These are phyloP conservation scores for Octopus sinensis DNA, from an alignment of 1,140 invertebrate genomes.

Conservation along the genomic window DNA sequence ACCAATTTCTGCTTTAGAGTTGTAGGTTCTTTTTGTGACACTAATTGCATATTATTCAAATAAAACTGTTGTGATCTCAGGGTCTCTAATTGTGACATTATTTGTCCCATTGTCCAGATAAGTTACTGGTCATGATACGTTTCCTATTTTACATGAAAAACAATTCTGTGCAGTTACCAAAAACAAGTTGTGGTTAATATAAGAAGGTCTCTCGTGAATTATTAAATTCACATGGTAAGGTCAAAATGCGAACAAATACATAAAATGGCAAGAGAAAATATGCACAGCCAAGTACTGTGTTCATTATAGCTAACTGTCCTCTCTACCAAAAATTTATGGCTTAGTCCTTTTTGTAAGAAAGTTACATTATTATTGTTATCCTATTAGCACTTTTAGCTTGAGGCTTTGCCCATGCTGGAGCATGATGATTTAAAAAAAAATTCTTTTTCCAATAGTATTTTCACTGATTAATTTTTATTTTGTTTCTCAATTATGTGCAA, in stretches of 20 bases:
- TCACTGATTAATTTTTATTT: neutral
- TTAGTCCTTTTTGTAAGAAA: neutral
- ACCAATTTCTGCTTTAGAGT: too few species aligned
- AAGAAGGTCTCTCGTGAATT: neutral
- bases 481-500: neutral
- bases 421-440: neutral
- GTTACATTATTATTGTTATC: neutral
- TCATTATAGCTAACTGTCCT: too few species aligned
- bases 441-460: neutral
- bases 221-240: too few species aligned
- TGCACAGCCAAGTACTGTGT: too few species aligned
- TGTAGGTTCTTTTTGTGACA: too few species aligned
- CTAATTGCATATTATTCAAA: too few species aligned
- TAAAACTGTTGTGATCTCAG: too few species aligned
- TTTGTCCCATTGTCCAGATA: too few species aligned
- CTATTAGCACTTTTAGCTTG: neutral
- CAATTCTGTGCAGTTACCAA: conserved; percentile 20
- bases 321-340: too few species aligned
- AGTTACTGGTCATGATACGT: conserved; percentile 24
- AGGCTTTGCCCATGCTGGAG: neutral
- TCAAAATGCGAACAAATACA: too few species aligned
- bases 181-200: conserved; percentile 8
- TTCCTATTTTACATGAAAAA: conserved; percentile 23
- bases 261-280: too few species aligned
- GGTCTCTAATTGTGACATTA: too few species aligned